Evolutionary conservation across 2,888 invertebrate species (phyloP), one percentile per base, ranked within the genome.

Genomic region (Eueremaeus valkanovi): DNA sequence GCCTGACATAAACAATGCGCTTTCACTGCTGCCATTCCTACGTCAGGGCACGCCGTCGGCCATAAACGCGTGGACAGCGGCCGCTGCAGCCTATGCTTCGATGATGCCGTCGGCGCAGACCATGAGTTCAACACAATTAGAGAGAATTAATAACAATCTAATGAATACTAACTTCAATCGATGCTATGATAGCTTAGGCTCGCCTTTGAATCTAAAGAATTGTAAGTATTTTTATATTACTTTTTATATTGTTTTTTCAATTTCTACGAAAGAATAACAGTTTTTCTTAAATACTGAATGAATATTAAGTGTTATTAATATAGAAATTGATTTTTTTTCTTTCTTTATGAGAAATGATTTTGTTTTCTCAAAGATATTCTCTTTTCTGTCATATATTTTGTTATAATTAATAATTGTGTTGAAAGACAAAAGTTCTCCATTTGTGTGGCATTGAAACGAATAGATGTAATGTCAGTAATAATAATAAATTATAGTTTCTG

Each of bases 41-140:
- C n/a, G 68, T 21, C 68, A 68, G 40, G 68, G 68, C 21, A 68
- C 36, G 1, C 40, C 73, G 3, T 73, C 73, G 6, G 55, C 74
- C n/a, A 29, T 74, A 11, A 63, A 40, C 27, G 74, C 74, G n/a
- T 74, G 74, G 74, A 40, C 74, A 16, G 74, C 74, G 27, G 74
- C 74, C 0, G 74, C 74, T 9, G 74, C 74, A 18, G 74, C 74
- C 29, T 74, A 74, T 27, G 74, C 74, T 6, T 74, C 74, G 3
- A 16, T 74, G 18, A 40, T 74, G 8, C 74, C 73, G 6, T 61
- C 74, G 29, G 21, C 66, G 11, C 42, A 51, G 5, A 18, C 61
- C 6, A 40, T 40, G 68, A 24, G 3, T 9, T 11, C 24, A 2
- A 24, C 58, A 24, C 68, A 68, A 40, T n/a, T 68, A 24, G 68